These are phyloP conservation scores for Troides helena DNA, from an alignment of 2,888 invertebrate genomes.

Conservation along the genomic window DNA sequence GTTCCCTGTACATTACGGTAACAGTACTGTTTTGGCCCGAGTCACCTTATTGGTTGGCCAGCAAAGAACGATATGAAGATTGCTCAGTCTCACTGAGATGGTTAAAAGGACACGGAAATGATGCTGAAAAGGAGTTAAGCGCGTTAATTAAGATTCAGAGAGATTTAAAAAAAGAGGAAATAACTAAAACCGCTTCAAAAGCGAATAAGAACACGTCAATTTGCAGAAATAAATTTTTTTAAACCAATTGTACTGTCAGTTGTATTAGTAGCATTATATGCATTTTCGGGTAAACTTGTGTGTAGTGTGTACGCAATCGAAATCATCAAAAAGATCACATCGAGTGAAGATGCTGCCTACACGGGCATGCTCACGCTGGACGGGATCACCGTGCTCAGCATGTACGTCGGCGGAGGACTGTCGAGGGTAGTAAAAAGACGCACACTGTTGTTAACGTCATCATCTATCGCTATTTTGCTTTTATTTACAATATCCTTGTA, in stretches of 20 bases:
- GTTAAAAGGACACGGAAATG: conserved; percentile 43
- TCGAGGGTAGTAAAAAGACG: conserved; percentile 48
- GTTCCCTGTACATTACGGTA: conserved; percentile 27
- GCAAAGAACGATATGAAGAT: conserved; percentile 40
- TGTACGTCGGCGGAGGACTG: conserved; percentile 54
- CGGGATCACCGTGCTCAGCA: conserved; percentile 46
- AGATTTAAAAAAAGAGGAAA: too few species aligned
- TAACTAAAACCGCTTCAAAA: background rate
- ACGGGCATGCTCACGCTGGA: conserved; percentile 45
- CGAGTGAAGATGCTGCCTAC: conserved; percentile 38
- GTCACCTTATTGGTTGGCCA: conserved; percentile 50
- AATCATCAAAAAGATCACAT: conserved; percentile 39
- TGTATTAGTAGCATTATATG: conserved; percentile 35
- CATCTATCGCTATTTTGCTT: conserved; percentile 31
- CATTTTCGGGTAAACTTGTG: conserved; percentile 41
- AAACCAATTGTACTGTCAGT: conserved; percentile 43
- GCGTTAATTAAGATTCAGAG: background rate
- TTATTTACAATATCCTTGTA: conserved; percentile 34
- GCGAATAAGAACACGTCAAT: background rate
- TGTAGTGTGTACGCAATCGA: conserved; percentile 38
- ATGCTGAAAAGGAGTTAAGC: conserved; percentile 40
- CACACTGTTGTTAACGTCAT: conserved; percentile 39
- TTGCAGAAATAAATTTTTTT: conserved; percentile 38
- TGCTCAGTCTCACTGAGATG: conserved; percentile 43
- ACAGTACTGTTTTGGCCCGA: conserved; percentile 45